These are phyloP conservation scores for Ciona savignyi DNA, from an alignment of 23 tunicate genomes.

Conservation along the genomic window DNA sequence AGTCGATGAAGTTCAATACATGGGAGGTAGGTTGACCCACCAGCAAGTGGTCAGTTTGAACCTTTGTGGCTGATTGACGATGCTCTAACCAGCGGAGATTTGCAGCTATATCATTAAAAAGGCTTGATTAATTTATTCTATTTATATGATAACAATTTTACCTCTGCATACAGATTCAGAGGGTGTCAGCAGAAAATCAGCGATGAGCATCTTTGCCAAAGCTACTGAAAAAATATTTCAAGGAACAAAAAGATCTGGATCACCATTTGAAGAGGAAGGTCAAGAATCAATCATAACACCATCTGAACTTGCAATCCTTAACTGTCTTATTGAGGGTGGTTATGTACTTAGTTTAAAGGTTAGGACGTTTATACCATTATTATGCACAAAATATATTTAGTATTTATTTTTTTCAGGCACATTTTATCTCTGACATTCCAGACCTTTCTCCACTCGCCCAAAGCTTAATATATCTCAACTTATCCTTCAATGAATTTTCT, in stretches of 20 bases:
- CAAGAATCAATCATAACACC: slow-evolving; percentile 74
- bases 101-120: too few relatives aligned
- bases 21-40: slow-evolving; percentile 29
- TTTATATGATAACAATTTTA: background rate
- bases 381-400: too few relatives aligned
- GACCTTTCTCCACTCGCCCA: slow-evolving; percentile 50
- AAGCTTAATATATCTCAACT: slow-evolving; percentile 55
- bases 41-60: too few relatives aligned
- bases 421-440: slow-evolving; percentile 63
- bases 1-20: slow-evolving; percentile 45
- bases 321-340: slow-evolving; percentile 86
- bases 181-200: slow-evolving; percentile 47
- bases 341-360: slow-evolving; percentile 79
- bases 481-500: slow-evolving; percentile 67
- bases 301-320: slow-evolving; percentile 65
- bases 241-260: slow-evolving; percentile 37
- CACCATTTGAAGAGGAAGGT: slow-evolving; percentile 33
- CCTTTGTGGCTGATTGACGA: too few relatives aligned
- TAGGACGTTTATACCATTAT: too few relatives aligned
- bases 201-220: slow-evolving; percentile 49
- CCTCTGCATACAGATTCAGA: slow-evolving; percentile 17
- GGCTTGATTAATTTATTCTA: too few relatives aligned
- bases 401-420: slow-evolving; percentile 47
- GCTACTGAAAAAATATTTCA: slow-evolving; percentile 58
- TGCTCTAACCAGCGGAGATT: too few relatives aligned